phyloP scores from a whole-genome alignment of 1,140 invertebrate species.

The Drosophila bipectinata region DNA sequence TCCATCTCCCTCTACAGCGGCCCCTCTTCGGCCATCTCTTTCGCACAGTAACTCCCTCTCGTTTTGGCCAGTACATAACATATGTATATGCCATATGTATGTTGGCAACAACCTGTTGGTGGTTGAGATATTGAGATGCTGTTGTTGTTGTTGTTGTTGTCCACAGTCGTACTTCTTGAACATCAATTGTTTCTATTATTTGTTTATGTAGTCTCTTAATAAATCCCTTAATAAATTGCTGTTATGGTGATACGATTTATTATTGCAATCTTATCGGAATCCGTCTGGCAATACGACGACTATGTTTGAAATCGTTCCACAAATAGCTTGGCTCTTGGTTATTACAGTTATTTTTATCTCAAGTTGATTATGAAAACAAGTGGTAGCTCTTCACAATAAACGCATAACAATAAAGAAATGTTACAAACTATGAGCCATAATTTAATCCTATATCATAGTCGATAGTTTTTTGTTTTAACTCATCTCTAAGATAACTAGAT shows the following conservation, averaged over 20 bases:
- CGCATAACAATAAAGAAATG: neutral
- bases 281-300: neutral
- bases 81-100: neutral
- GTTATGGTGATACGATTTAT: neutral
- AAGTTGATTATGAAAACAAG: slow-evolving; percentile 14
- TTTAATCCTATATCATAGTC: too few species aligned
- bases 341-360: slow-evolving; percentile 1
- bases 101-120: slow-evolving; percentile 38
- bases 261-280: slow-evolving; percentile 2
- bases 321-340: neutral
- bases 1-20: slow-evolving; percentile 28
- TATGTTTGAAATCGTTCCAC: too few species aligned
- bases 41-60: slow-evolving; percentile 4
- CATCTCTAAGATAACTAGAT: too few species aligned
- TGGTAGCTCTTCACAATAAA: neutral
- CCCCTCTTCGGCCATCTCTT: slow-evolving; percentile 13
- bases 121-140: slow-evolving; percentile 15
- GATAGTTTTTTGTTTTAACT: too few species aligned
- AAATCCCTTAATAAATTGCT: neutral
- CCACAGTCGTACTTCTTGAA: slow-evolving; percentile 9
- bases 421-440: too few species aligned
- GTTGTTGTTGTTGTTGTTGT: slow-evolving; percentile 5
- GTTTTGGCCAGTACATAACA: neutral
- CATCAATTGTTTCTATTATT: neutral
- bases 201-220: neutral